A percentile compares a stretch with the other conserved stretches of the same genome.
Evolutionary conservation across 2,797 vertebrate genomes (phyloP).

Genomic region (Tolypeutes matacus): DNA sequence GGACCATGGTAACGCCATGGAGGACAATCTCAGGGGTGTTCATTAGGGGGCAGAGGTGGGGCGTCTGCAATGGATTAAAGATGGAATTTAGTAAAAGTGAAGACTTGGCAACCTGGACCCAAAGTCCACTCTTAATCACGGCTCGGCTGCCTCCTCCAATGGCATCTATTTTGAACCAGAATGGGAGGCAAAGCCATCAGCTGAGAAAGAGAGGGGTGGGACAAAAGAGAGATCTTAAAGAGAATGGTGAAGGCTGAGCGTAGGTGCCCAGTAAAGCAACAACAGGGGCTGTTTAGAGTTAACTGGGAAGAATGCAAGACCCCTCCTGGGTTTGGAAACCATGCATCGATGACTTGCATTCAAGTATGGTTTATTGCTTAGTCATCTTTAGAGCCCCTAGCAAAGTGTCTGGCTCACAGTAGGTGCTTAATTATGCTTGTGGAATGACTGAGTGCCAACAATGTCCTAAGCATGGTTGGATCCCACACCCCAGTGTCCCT

Average conservation of each 20-base stretch:
- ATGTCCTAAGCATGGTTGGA: neutral
- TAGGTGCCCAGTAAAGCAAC: neutral
- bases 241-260: neutral
- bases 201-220: constrained; percentile 21
- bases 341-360: neutral
- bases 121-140: neutral
- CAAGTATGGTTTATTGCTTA: neutral
- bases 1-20: rapidly evolving
- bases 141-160: neutral
- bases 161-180: neutral
- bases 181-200: neutral
- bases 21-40: neutral
- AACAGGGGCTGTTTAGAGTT: neutral
- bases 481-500: rapidly evolving
- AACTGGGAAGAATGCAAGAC: neutral
- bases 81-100: neutral
- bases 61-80: neutral
- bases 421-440: neutral
- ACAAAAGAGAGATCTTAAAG: neutral
- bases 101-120: neutral
- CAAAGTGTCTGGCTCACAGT: neutral
- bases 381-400: neutral
- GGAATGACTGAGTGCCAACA: neutral
- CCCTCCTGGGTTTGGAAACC: neutral
- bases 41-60: too few species aligned